Evolutionary conservation across 2,113 vertebrate genomes (phyloP), one percentile per base, ranked within the genome.

Genomic region (Taxidea taxus): DNA sequence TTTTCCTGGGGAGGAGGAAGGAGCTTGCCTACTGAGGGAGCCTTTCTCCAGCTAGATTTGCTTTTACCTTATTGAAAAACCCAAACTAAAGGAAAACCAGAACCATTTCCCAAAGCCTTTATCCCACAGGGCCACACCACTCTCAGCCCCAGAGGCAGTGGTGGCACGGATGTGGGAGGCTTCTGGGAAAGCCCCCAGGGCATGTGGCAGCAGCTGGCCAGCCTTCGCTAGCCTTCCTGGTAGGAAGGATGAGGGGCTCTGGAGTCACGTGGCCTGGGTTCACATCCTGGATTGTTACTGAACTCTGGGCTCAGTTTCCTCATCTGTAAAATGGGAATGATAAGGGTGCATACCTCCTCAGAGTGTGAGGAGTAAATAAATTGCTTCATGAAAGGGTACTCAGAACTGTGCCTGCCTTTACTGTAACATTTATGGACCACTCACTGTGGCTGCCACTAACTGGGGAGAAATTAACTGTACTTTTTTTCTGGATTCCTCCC

Each of bases 131-230:
- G 42, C n/a, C 13, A 51, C 62, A 44, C 0, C 0, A 6, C 3
- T 16, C 47, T 34, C 54, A 23, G 3, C 34, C 47, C 70, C 31
- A 6, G 1, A 42, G 47, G 34, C 25, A 10, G 6, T 54, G 29
- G 1, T 8, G 3, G 10, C 0, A 0, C 8, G 2, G 15, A 25
- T 1, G 9, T 11, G 0, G 1, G 29, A 1, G 11, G 14, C 29
- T 29, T n/a, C 18, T 39, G 27, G 27, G 42, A 13, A 31, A 90
- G 12, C 8, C 34, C 66, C 14, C 12, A 16, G 62, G 34, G 15
- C 3, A 7, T 16, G 34, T 29, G 0, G 27, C 20, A 2, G 42
- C 31, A 13, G 42, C 27, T 39, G 31, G 39, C 12, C 58, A 54
- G 72, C 34, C 78, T 68, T 85, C 13, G n/a, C 47, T 68, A 34